Evolutionary conservation across 2,888 invertebrate species (phyloP), one percentile per base, ranked within the genome.

Genomic region (Chymomyza amoena): DNA sequence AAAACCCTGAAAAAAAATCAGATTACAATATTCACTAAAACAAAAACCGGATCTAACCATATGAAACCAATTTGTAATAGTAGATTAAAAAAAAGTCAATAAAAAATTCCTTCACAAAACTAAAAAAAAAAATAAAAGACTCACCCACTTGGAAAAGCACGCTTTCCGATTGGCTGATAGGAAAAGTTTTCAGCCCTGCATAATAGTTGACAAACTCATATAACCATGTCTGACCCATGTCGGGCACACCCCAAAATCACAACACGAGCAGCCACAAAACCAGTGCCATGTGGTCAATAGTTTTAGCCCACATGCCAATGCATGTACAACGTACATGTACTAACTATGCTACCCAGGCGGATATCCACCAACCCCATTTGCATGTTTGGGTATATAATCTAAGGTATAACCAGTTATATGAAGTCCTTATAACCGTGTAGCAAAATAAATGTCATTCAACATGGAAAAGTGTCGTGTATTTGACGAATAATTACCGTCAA

Each of bases 401-500:
- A 71, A 72, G 81, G 73, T 76, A 79, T 90, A 90, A 90, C 86
- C 88, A 89, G 90, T 91, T 91, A 91, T 89, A 90, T 89, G 84
- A 86, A 83, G 82, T 88, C 85, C 87, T 88, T 89, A 86, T 89
- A 91, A 91, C 86, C 84, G 82, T 83, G 81, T 79, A 82, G 83
- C 74, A 77, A 88, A 90, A 89, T 89, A 89, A 90, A 88, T 89
- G 87, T 81, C 87, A 87, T 87, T 80, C 85, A 80, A 75, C 86
- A 84, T 84, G 81, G 66, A 84, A 89, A 90, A 91, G 88, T 91
- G 90, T 89, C 89, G 86, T 90, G 88, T 84, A 86, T 85, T 87
- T 85, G 81, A 87, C 81, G 86, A 87, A 86, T 89, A 90, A 91
- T 91, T 91, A 90, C 89, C 87, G 89, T 89, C 90, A 91, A 91